Base-by-base conservation (phyloP, 2,113 vertebrate genomes). In the Percopsis transmontana region DNA sequence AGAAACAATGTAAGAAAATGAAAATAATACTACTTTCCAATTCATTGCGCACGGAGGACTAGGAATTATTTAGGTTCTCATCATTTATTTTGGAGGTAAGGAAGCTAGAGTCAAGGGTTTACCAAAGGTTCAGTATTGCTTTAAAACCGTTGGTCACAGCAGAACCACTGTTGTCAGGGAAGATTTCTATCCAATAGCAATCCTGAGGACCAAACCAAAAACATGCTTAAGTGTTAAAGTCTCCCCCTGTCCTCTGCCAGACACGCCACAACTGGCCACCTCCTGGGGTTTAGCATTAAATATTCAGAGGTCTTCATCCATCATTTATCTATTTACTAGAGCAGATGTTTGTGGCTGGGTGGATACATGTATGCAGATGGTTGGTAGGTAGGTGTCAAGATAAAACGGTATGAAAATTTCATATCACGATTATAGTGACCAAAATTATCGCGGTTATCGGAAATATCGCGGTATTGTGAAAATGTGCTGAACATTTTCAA, bases 321-420 rank as follows among this genome's bases (percentile, higher is more conserved):
- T 88, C 72, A 81, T 91, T 88, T 48, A 89, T 82, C 60, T 41
- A 45, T 75, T 79, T 78, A 81, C 77, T 70, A 62, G 60, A 85
- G 42, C 52, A 45, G 58, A 58, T 47, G 48, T 12, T 7, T 38
- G 15, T 69, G 39, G 61, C 13, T 18, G 23, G 60, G 56, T 2
- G 13, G 3, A 57, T 15, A 15, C 52, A 24, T 58, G 40, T 18
- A 9, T 41, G 5, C 23, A 42, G 52, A 13, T 24, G 55, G 23
- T 27, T 21, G 40, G 56, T 63, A 11, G 45, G 58, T 20, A 1
- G 3, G 16, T 9, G 14, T 19, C n/a, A n/a, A n/a, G n/a, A 33
- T 33, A 33, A 4, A 33, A 33, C 5, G 5, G 27, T 33, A 33
- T 33, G 8, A 6, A 33, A 33, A n/a, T n/a, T n/a, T n/a, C n/a